Base-by-base conservation (phyloP, 2,113 vertebrate genomes). In the Lamprotornis superbus region DNA sequence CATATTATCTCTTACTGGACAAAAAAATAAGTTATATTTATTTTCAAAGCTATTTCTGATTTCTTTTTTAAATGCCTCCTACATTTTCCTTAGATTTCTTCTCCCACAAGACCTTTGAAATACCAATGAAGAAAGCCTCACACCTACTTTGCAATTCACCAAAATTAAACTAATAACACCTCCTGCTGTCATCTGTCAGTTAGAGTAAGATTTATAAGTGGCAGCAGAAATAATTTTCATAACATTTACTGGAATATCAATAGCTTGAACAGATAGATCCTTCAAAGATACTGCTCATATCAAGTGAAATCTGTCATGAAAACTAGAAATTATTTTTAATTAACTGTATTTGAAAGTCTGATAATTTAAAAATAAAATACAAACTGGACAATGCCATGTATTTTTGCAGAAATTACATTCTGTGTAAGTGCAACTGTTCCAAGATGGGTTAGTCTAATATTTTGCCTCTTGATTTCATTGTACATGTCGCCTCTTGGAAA, bases 161-260 rank as follows among this genome's bases (percentile, higher is more conserved):
- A 92, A 81, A 92, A 96, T 89, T 94, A 95, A 96, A 83, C 83
- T 95, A 96, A 88, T 92, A 94, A 95, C 69, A 93, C 93, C 90
- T 85, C 85, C 85, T 74, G 95, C 86, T 94, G 89, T 93, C 95
- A 96, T 87, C 89, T 95, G 86, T 81, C 94, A 94, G 74, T 88
- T 86, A 92, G 44, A 92, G 25, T 60, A 92, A 90, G 76, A 93
- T 65, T 86, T 90, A 14, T 65, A 93, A 92, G 35, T 83, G 90
- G 83, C 92, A 96, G 83, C 73, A 96, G 86, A 96, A 95, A 90
- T 92, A 44, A 94, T 87, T 90, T 96, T 75, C 68, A 53, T 86
- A 88, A 86, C 13, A 37, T 92, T 94, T 96, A 63, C 39, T 67
- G 67, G 52, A 94, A 94, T 94, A 94, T 56, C 79, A 89, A 90